Evolutionary conservation across 2,797 vertebrate species (phyloP).

Genomic region (Acanthurus leucopareius): DNA sequence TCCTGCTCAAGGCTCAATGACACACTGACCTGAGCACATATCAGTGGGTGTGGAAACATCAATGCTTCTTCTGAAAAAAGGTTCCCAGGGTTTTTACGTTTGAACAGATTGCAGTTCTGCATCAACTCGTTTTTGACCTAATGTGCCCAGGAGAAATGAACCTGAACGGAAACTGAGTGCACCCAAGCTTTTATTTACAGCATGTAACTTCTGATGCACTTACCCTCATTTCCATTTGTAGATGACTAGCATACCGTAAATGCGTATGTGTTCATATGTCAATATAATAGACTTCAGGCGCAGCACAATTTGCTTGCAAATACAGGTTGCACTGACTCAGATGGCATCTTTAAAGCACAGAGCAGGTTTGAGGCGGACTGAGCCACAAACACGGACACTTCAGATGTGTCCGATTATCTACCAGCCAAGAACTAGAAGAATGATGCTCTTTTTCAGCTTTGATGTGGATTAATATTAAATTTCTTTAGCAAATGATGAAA

Average conservation of each 20-base stretch:
- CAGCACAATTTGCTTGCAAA: background rate
- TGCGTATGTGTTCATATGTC: slow-evolving; percentile 2
- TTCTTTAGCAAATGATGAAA: slow-evolving; percentile 49
- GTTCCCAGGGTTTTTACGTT: slow-evolving; percentile 42
- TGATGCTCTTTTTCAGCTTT: slow-evolving; percentile 47
- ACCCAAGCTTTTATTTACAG: slow-evolving; percentile 28
- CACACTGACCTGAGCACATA: slow-evolving; percentile 59
- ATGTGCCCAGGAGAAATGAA: slow-evolving; percentile 32
- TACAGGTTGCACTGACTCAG: no score
- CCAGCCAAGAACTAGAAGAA: slow-evolving; percentile 36
- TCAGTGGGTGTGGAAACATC: slow-evolving; percentile 71
- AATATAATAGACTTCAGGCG: background rate
- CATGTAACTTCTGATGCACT: background rate
- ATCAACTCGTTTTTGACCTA: slow-evolving; percentile 56
- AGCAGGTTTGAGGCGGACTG: slow-evolving; percentile 39
- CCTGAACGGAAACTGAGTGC: background rate
- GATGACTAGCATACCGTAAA: slow-evolving; percentile 3
- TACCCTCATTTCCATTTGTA: slow-evolving; percentile 14
- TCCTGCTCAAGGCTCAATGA: slow-evolving; percentile 61
- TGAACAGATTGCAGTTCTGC: slow-evolving; percentile 59
- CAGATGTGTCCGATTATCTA: slow-evolving; percentile 47
- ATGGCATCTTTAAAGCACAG: slow-evolving; percentile 22
- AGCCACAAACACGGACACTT: slow-evolving; percentile 39
- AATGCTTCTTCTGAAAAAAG: slow-evolving; percentile 62
- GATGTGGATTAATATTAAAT: slow-evolving; percentile 51